Percentiles rank a stretch among this genome's conserved stretches.
Conservation (phyloP, 2,888 invertebrate species). For the Callimorpha dominula region DNA sequence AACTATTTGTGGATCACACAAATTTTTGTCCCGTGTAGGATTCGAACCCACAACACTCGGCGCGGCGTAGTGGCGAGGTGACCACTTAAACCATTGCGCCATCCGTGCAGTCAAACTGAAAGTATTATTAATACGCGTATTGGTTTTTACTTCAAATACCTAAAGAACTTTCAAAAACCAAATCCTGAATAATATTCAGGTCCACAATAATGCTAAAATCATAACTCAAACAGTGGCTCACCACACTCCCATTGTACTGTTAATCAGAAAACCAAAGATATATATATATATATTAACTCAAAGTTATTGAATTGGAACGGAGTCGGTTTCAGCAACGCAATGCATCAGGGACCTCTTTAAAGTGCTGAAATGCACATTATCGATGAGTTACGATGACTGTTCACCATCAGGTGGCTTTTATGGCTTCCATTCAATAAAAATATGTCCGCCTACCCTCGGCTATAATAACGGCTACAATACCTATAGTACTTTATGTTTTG, state of each 20-base stretch:
- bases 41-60: too few species aligned
- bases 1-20: too few species aligned
- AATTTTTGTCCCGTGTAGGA: too few species aligned
- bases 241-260: constrained; percentile 11
- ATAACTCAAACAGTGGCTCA: constrained; percentile 1
- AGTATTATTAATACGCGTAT: not conserved
- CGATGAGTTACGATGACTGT: constrained; percentile 54
- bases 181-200: not conserved
- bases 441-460: constrained; percentile 20
- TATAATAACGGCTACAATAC: constrained; percentile 17
- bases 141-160: not conserved
- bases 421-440: constrained; percentile 50
- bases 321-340: constrained; percentile 47
- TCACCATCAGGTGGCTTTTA: constrained; percentile 53
- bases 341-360: constrained; percentile 55
- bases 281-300: constrained; percentile 35
- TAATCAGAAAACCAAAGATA: constrained; percentile 37
- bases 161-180: too few species aligned
- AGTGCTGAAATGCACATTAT: constrained; percentile 51
- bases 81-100: too few species aligned
- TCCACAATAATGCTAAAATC: not conserved
- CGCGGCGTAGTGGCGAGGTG: too few species aligned
- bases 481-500: constrained; percentile 8
- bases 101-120: too few species aligned
- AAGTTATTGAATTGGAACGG: constrained; percentile 35